Evolutionary conservation across 2,888 invertebrate species (phyloP).

Genomic region (Palloptera scutellata): DNA sequence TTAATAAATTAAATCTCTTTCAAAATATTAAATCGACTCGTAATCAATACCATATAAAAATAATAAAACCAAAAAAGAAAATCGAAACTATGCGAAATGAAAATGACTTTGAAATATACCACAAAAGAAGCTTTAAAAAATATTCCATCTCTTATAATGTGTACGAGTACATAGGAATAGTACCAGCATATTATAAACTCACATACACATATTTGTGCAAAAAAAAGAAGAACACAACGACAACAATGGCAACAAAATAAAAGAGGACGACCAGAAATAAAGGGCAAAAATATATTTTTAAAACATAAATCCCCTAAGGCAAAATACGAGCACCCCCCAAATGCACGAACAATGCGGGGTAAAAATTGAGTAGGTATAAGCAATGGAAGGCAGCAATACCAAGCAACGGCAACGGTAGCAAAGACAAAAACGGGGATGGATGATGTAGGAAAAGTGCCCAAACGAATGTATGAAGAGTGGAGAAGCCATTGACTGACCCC

Average conservation of each 20-base stretch:
- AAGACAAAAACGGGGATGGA: background rate
- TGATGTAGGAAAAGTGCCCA: background rate
- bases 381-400: background rate
- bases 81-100: background rate
- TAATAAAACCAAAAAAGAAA: background rate
- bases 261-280: constrained; percentile 11
- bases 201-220: too few species aligned
- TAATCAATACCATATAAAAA: background rate
- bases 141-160: constrained; percentile 10
- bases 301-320: constrained; percentile 22
- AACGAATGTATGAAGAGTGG: background rate
- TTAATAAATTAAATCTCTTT: constrained; percentile 2
- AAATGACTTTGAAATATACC: constrained; percentile 20
- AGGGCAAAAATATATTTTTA: constrained; percentile 22
- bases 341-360: constrained; percentile 12
- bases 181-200: background rate
- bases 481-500: constrained; percentile 23
- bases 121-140: constrained; percentile 10
- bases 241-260: constrained; percentile 22
- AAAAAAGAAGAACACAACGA: constrained; percentile 8
- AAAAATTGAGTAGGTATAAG: constrained; percentile 11
- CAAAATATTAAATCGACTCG: background rate
- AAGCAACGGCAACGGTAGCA: constrained; percentile 13
- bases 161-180: background rate
- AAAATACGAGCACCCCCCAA: constrained; percentile 16